Base-by-base conservation (phyloP, 53 echinoderm and acorn worm genomes). In the Holothuria scabra region DNA sequence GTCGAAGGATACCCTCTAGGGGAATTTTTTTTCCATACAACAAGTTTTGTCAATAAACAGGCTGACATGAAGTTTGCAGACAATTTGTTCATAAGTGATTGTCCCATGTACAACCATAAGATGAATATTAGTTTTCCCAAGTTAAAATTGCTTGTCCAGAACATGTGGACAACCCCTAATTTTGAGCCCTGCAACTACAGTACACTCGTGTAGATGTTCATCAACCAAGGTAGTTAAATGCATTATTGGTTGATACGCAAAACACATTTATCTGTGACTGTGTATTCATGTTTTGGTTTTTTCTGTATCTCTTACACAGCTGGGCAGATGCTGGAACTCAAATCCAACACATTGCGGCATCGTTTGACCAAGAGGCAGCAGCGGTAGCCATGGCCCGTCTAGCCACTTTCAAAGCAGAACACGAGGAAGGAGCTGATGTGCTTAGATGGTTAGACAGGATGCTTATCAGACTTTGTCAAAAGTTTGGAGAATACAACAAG, bases 401-500 rank as follows among this genome's bases (percentile, higher is more conserved):
- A 18, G 97, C 97, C 0, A 90, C 92, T 35, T 86, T 90, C 89
- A 84, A 90, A 35, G 94, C 97, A 1, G 92, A 87, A 80, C 94
- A 92, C 55, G 97, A 97, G 82, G 97, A 97, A 74, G 97, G 97
- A 1, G 88, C 92, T 0, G 97, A 97, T 38, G 97, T 97, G 21
- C 80, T 97, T 59, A 85, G 97, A 28, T 97, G 97, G 97, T 81
- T 97, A 63, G 97, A 97, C 66, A 85, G 97, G 67, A 97, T 92
- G 92, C 92, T 97, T 37, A 97, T 97, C 52, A 72, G 97, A 52
- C 94, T 97, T 18, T 97, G 97, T 82, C 97, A 97, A 88, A 97
- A 97, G 90, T 97, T 97, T 94, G 97, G 97, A 8, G 97, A 97
- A 34, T 97, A 94, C 46, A 94, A 97, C 87, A 97, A 97, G 87